Evolutionary conservation across 2,797 vertebrate genomes (phyloP).

Genomic region (Myripristis jacobus): DNA sequence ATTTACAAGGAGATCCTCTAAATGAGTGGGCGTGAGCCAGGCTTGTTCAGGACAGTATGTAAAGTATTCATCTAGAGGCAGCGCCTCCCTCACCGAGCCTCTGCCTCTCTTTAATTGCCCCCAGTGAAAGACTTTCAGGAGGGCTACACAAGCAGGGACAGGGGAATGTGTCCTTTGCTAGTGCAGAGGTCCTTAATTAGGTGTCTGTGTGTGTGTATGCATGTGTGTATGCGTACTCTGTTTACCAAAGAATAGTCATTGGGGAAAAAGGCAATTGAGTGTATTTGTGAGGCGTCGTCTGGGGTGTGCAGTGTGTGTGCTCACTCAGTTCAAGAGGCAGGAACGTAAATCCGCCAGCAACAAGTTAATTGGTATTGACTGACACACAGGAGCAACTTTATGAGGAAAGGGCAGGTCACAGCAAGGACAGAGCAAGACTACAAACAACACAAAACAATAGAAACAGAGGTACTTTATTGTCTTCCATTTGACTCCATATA

Average conservation of each 20-base stretch:
- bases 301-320: conserved; percentile 12
- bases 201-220: neutral
- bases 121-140: conserved; percentile 25
- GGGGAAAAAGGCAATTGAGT: conserved; percentile 13
- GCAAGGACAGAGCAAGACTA: conserved; percentile 19
- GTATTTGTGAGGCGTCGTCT: conserved; percentile 22
- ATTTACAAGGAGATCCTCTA: conserved; percentile 5
- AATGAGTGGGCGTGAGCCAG: conserved; percentile 28
- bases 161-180: conserved; percentile 10
- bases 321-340: conserved; percentile 9
- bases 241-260: conserved; percentile 13
- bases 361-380: neutral
- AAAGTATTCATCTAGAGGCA: conserved; percentile 15
- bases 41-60: conserved; percentile 19
- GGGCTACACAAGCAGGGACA: neutral
- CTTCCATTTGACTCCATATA: neutral
- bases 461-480: neutral
- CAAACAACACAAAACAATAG: neutral
- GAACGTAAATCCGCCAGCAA: neutral
- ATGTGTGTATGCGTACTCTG: neutral
- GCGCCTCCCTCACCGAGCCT: conserved; percentile 1
- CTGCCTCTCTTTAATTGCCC: conserved; percentile 34
- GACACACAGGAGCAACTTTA: neutral
- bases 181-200: conserved; percentile 32
- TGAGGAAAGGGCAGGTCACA: neutral